phyloP scores from a whole-genome alignment of 2,888 invertebrate genomes.

The Ormyrus labotus region DNA sequence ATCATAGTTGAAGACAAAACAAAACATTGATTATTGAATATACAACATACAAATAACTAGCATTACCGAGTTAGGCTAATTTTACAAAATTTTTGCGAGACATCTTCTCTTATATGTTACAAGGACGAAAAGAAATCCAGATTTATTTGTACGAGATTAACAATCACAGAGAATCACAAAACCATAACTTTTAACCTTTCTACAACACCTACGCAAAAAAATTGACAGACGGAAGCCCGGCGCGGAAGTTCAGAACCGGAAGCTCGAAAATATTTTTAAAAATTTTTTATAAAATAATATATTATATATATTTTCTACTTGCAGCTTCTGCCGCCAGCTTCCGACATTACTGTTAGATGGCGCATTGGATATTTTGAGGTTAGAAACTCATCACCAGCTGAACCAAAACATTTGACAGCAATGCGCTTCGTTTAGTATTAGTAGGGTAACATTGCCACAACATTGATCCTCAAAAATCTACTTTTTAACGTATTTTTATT shows the following conservation, averaged over 20 bases:
- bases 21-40: not conserved
- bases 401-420: too few relatives aligned
- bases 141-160: slow-evolving; percentile 6
- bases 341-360: not conserved
- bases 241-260: slow-evolving; percentile 17
- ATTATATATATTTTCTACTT: not conserved
- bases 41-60: not conserved
- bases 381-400: too few relatives aligned
- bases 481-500: too few relatives aligned
- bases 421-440: too few relatives aligned
- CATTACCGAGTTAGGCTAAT: slow-evolving; percentile 8
- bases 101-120: slow-evolving; percentile 13
- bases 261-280: slow-evolving; percentile 9
- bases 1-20: not conserved
- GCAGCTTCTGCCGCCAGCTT: not conserved
- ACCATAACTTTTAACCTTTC: slow-evolving; percentile 4
- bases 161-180: not conserved
- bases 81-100: slow-evolving; percentile 10
- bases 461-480: too few relatives aligned
- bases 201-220: slow-evolving; percentile 4
- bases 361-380: too few relatives aligned
- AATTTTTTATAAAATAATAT: slow-evolving; percentile 31
- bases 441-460: too few relatives aligned
- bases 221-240: slow-evolving; percentile 15
- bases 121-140: slow-evolving; percentile 6